phyloP scores from a whole-genome alignment of 2,113 vertebrate genomes.

The Melanerpes formicivorus region DNA sequence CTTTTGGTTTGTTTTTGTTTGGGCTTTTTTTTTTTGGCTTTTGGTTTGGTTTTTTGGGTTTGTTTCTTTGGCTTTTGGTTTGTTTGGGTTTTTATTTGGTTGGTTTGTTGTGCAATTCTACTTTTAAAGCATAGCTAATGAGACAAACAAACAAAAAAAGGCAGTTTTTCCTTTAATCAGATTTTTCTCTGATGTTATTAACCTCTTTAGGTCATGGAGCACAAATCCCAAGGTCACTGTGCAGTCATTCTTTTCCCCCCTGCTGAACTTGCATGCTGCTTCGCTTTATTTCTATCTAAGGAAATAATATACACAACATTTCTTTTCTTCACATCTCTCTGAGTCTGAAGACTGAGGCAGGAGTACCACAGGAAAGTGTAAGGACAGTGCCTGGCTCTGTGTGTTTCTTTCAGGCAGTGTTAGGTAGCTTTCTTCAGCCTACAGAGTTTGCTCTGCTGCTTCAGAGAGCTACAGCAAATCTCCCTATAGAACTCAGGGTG shows the following conservation, averaged over 20 bases:
- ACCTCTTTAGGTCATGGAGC: conserved; percentile 34
- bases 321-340: background rate
- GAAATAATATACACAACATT: background rate
- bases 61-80: too few species aligned
- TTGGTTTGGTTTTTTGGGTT: too few species aligned
- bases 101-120: background rate
- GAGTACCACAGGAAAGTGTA: background rate
- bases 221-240: conserved; percentile 55
- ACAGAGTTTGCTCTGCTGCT: background rate
- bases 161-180: conserved; percentile 11
- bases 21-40: too few species aligned
- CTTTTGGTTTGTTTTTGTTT: too few species aligned
- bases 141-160: background rate
- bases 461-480: background rate
- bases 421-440: background rate
- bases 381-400: background rate
- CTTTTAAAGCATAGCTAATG: conserved; percentile 3
- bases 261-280: conserved; percentile 11
- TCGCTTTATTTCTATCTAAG: conserved; percentile 25
- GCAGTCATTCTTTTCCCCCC: conserved; percentile 3
- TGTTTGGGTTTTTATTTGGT: too few species aligned
- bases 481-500: background rate
- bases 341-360: background rate
- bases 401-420: background rate
- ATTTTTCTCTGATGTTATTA: conserved; percentile 42